These are phyloP conservation scores for Drosophila takahashii DNA, from an alignment of 1,140 invertebrate species.

Conservation along the genomic window DNA sequence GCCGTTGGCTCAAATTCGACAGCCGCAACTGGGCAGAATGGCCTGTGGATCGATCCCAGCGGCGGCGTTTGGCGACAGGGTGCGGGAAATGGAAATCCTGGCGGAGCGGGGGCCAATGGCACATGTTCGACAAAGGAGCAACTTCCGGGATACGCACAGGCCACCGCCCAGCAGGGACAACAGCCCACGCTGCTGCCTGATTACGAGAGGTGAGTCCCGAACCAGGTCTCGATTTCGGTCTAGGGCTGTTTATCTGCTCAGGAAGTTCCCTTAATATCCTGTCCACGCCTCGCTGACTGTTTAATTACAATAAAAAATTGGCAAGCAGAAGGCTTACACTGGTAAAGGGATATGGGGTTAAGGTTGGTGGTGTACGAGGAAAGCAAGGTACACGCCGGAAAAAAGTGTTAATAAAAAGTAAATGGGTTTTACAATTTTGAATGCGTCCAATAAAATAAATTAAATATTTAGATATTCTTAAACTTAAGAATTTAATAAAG, in stretches of 20 bases:
- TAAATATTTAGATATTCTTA: too few species aligned
- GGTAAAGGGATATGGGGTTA: not conserved
- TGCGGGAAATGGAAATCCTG: conserved; percentile 2
- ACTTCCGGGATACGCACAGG: conserved; percentile 84
- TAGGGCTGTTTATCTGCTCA: conserved; percentile 62
- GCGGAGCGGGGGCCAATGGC: conserved; percentile 15
- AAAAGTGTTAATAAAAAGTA: not conserved
- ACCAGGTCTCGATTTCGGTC: too few species aligned
- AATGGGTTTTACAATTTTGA: too few species aligned
- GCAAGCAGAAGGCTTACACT: conserved; percentile 51
- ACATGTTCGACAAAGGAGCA: conserved; percentile 79
- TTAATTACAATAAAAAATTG: conserved; percentile 78
- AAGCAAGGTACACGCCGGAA: not conserved
- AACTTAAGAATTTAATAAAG: too few species aligned
- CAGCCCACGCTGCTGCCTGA: conserved; percentile 75
- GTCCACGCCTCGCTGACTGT: conserved; percentile 71
- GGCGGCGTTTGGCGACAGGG: conserved; percentile 81
- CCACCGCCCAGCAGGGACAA: conserved; percentile 69
- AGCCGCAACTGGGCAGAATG: conserved; percentile 53
- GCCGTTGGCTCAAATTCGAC: conserved; percentile 53
- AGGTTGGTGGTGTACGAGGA: not conserved
- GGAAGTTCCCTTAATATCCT: conserved; percentile 81
- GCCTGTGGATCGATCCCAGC: conserved; percentile 84
- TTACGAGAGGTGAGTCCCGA: conserved; percentile 81
- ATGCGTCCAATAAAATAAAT: too few species aligned